Percentiles rank a stretch among this genome's conserved stretches.
Evolutionary conservation across 2,797 vertebrate species (phyloP).

Genomic region (Molossus molossus): DNA sequence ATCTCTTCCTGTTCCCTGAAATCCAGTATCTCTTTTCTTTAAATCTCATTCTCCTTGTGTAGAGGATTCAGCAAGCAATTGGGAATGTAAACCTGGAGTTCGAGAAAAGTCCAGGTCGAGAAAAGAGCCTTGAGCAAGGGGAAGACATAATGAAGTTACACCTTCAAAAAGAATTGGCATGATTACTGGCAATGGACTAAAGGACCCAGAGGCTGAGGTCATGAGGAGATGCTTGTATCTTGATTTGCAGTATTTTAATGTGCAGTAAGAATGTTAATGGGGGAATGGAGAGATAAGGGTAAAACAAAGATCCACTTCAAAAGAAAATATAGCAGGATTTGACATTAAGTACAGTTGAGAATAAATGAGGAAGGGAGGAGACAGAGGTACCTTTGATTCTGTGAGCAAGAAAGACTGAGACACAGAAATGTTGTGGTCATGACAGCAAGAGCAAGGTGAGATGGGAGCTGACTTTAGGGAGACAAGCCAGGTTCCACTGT

Average conservation of each 20-base stretch:
- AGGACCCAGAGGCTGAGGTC: neutral
- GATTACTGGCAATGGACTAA: neutral
- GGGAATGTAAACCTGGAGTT: neutral
- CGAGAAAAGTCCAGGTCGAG: too few species aligned
- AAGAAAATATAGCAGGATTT: neutral
- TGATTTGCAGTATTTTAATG: neutral
- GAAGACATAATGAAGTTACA: neutral
- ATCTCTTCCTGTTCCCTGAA: too few species aligned
- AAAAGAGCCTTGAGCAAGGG: neutral
- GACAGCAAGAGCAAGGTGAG: neutral
- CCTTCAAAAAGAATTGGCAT: neutral
- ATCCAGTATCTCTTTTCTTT: neutral
- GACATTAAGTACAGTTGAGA: neutral
- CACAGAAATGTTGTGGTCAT: rapidly evolving
- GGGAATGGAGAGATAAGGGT: neutral
- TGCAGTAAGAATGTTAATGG: neutral
- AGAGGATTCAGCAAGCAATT: neutral
- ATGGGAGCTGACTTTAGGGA: neutral
- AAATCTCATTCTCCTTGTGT: neutral
- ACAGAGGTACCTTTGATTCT: neutral
- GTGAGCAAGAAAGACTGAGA: neutral
- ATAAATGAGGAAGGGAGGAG: neutral
- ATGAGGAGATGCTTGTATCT: neutral
- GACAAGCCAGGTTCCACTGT: neutral
- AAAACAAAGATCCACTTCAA: neutral